These are phyloP conservation scores for Gordius sp. DNA, from an alignment of 2,888 invertebrate genomes.

Conservation along the genomic window DNA sequence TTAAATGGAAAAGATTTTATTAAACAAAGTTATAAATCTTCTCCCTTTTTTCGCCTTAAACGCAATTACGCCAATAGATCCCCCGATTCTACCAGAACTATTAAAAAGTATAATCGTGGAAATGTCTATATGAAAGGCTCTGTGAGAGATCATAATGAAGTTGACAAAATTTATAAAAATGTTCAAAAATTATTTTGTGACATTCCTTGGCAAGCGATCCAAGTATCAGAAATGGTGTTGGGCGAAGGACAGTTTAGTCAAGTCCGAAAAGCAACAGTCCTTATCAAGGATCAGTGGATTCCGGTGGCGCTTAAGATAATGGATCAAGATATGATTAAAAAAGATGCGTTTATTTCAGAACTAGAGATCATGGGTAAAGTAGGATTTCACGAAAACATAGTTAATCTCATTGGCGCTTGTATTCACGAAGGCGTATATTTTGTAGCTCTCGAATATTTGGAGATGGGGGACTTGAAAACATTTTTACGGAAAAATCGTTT, in stretches of 20 bases:
- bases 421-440: not conserved
- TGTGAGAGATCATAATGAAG: too few species aligned
- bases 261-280: not conserved
- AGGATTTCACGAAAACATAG: slow-evolving; percentile 8
- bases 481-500: slow-evolving; percentile 1
- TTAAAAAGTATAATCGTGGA: too few species aligned
- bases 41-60: too few species aligned
- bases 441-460: slow-evolving; percentile 7
- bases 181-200: slow-evolving; percentile 12
- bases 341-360: not conserved
- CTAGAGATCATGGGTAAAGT: slow-evolving; percentile 5
- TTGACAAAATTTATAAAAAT: not conserved
- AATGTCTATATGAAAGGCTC: too few species aligned
- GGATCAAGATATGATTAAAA: not conserved
- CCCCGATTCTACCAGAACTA: too few species aligned
- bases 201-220: slow-evolving; percentile 4
- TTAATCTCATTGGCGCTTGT: slow-evolving; percentile 11
- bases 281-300: not conserved
- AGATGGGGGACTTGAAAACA: not conserved
- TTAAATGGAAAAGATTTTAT: too few species aligned
- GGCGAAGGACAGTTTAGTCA: slow-evolving; percentile 15
- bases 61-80: too few species aligned
- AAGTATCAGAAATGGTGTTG: slow-evolving; percentile 5
- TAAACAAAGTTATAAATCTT: too few species aligned
- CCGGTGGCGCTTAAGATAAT: slow-evolving; percentile 5